These are phyloP conservation scores for Drosophila suzukii DNA, from an alignment of 1,140 invertebrate genomes.

Conservation along the genomic window DNA sequence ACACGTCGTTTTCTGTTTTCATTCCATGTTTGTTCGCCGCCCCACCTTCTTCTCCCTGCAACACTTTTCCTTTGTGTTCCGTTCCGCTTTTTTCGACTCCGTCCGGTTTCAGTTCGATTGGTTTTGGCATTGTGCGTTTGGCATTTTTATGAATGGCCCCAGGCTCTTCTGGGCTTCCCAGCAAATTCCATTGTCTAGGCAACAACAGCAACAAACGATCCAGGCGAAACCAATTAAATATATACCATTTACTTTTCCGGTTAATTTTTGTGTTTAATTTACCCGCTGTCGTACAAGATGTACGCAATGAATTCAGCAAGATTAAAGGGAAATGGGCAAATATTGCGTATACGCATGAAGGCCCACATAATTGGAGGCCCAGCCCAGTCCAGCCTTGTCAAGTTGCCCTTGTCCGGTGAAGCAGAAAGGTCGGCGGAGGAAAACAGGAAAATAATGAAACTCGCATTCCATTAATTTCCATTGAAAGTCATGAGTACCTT, in stretches of 20 bases:
- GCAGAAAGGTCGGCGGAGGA: conserved; percentile 28
- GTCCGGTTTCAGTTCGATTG: conserved; percentile 27
- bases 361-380: conserved; percentile 32
- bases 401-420: conserved; percentile 32
- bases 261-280: conserved; percentile 65
- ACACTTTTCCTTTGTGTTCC: conserved; percentile 19
- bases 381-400: not conserved
- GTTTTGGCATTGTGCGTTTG: conserved; percentile 50
- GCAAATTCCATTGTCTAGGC: conserved; percentile 55
- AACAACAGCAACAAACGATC: conserved; percentile 4
- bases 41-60: not conserved
- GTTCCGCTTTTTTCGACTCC: not conserved
- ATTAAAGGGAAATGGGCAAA: conserved; percentile 30
- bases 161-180: conserved; percentile 12
- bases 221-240: conserved; percentile 58
- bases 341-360: conserved; percentile 62
- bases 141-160: conserved; percentile 73
- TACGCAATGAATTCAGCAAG: conserved; percentile 23
- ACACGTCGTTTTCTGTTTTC: conserved; percentile 63
- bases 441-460: conserved; percentile 30
- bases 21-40: conserved; percentile 49
- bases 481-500: conserved; percentile 51
- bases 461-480: conserved; percentile 58
- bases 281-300: conserved; percentile 43
- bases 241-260: conserved; percentile 61